A percentile compares a stretch with the other conserved stretches of the same genome.
Evolutionary conservation across 2,888 invertebrate species (phyloP).

Genomic region (Tetragonula carbonaria): DNA sequence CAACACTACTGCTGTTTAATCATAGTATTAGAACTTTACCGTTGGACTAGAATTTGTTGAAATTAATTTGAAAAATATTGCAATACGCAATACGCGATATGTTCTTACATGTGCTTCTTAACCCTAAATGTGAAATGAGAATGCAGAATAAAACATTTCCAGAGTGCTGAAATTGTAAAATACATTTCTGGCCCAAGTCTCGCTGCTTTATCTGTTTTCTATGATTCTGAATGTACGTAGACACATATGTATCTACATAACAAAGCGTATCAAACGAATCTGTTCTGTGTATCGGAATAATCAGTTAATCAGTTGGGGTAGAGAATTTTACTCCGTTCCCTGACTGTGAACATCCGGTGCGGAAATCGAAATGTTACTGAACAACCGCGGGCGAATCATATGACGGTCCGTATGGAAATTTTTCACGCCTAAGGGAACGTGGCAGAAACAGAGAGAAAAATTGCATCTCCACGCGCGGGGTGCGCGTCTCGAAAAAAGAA

Average conservation of each 20-base stretch:
- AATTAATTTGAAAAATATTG: background rate
- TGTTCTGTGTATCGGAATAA: too few relatives aligned
- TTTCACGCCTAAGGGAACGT: constrained; percentile 24
- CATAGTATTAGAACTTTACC: background rate
- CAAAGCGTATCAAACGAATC: too few relatives aligned
- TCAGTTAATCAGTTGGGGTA: too few relatives aligned
- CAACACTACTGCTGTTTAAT: too few relatives aligned
- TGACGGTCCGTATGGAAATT: background rate
- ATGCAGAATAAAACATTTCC: background rate
- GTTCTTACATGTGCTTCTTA: background rate
- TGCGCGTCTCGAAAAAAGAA: background rate
- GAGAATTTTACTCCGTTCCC: too few relatives aligned
- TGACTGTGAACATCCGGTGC: background rate
- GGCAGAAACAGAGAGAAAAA: background rate
- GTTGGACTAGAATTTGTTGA: background rate
- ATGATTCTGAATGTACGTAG: background rate
- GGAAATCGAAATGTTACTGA: background rate
- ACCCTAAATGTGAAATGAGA: background rate
- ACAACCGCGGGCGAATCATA: background rate
- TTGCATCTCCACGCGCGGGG: background rate
- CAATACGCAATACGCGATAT: background rate
- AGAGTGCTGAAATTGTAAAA: background rate
- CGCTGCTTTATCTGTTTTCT: background rate
- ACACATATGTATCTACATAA: too few relatives aligned
- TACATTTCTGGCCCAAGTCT: background rate